A percentile compares a stretch with the other conserved stretches of the same genome.
phyloP scores from a whole-genome alignment of 2,888 invertebrate genomes.

The Lycaena phlaeas region DNA sequence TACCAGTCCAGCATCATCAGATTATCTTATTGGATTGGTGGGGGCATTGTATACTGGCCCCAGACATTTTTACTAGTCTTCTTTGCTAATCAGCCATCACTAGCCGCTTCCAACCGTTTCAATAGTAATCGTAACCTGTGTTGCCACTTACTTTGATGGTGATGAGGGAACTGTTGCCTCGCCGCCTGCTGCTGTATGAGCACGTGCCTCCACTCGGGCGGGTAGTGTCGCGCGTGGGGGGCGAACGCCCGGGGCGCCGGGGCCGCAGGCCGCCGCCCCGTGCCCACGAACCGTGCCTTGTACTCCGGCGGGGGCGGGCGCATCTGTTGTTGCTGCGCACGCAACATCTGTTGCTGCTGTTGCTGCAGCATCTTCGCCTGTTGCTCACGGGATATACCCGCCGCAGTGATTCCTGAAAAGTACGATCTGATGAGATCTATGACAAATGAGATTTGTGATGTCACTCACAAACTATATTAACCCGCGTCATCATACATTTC shows the following conservation, averaged over 20 bases:
- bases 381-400: constrained; percentile 70
- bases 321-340: constrained; percentile 69
- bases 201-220: constrained; percentile 63
- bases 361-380: constrained; percentile 80
- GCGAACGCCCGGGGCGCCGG: constrained; percentile 33
- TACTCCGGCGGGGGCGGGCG: constrained; percentile 91
- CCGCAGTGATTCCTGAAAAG: constrained; percentile 48
- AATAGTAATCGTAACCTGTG: too few relatives aligned
- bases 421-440: too few relatives aligned
- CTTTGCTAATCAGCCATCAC: too few relatives aligned
- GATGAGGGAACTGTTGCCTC: constrained; percentile 58
- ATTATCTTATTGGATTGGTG: too few relatives aligned
- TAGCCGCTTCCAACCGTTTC: too few relatives aligned
- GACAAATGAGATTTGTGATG: not conserved
- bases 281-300: constrained; percentile 76
- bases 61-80: too few relatives aligned
- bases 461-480: too few relatives aligned
- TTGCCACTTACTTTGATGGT: constrained; percentile 62
- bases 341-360: constrained; percentile 77
- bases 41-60: too few relatives aligned
- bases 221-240: constrained; percentile 52
- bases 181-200: constrained; percentile 75
- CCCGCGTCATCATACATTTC: too few relatives aligned
- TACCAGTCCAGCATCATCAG: too few relatives aligned
- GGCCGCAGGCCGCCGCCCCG: constrained; percentile 30